Evolutionary conservation across 2,113 vertebrate genomes (phyloP).

Genomic region (Ariopsis seemanni): DNA sequence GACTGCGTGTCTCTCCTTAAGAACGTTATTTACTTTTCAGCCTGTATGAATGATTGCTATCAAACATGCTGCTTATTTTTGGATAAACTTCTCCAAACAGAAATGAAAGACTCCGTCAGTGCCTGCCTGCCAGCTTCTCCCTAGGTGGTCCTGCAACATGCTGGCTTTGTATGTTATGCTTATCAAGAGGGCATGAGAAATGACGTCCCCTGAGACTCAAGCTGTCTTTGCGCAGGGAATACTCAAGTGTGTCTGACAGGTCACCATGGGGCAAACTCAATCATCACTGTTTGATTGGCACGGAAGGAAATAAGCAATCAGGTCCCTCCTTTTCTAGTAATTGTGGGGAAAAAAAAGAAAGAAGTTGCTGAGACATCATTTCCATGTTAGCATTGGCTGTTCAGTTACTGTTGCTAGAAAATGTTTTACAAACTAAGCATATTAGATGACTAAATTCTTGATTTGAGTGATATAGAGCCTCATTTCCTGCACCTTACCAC

Average conservation of each 20-base stretch:
- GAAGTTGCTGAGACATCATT: background rate
- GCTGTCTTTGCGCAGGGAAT: constrained; percentile 30
- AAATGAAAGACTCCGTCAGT: constrained; percentile 65
- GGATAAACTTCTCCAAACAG: constrained; percentile 50
- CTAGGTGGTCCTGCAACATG: constrained; percentile 69
- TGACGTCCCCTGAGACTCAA: constrained; percentile 60
- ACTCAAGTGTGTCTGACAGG: constrained; percentile 47
- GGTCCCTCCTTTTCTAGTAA: constrained; percentile 39
- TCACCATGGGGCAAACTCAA: constrained; percentile 45
- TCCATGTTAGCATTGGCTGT: background rate
- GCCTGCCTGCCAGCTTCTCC: constrained; percentile 37
- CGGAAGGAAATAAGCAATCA: constrained; percentile 53
- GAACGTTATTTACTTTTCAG: constrained; percentile 43
- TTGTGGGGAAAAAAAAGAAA: constrained; percentile 15
- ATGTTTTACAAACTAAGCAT: background rate
- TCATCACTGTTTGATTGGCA: constrained; percentile 44
- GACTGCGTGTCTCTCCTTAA: background rate
- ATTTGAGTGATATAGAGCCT: background rate
- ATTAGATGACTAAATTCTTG: constrained; percentile 10
- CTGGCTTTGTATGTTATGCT: constrained; percentile 72
- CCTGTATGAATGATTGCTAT: constrained; percentile 53
- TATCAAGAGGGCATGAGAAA: constrained; percentile 74
- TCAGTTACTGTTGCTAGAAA: background rate
- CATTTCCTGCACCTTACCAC: background rate
- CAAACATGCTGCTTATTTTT: constrained; percentile 67